phyloP scores from a whole-genome alignment of 2,113 vertebrate species.

The Heteronetta atricapilla region DNA sequence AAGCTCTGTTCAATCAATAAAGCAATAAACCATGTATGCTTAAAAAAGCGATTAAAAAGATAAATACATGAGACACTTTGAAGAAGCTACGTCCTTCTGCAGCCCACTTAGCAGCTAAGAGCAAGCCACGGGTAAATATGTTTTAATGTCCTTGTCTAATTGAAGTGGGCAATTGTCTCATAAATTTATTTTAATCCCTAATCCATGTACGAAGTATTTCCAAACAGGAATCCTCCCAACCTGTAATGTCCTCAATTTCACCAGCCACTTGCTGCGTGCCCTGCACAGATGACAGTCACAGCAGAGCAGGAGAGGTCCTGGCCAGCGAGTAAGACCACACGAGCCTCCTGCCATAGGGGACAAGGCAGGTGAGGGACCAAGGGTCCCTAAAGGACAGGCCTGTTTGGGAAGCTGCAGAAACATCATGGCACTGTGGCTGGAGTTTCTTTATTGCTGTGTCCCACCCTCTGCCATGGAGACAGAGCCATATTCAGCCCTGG shows the following conservation, averaged over 20 bases:
- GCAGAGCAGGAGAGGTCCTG: not conserved
- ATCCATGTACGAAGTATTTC: not conserved
- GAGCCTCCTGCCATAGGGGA: not conserved
- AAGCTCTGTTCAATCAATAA: slow-evolving; percentile 60
- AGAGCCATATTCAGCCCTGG: not conserved
- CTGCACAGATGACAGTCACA: not conserved
- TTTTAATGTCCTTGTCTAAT: not conserved
- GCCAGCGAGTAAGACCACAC: accelerated
- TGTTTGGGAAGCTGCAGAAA: not conserved
- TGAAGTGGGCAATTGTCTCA: not conserved
- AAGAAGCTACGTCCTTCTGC: not conserved
- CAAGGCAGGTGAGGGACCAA: not conserved
- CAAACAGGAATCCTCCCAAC: not conserved
- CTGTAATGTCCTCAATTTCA: not conserved
- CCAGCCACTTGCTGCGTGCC: not conserved
- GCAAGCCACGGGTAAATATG: not conserved
- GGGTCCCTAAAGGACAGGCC: not conserved
- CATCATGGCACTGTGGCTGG: not conserved
- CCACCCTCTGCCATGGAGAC: not conserved
- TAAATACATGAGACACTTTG: slow-evolving; percentile 30
- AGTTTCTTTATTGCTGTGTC: not conserved
- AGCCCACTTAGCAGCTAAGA: not conserved
- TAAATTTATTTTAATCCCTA: not conserved
- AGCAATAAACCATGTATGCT: slow-evolving; percentile 59
- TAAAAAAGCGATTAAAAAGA: slow-evolving; percentile 62